Percentiles rank a stretch among this genome's conserved stretches.
These are phyloP conservation scores for Tangara arthus DNA, from an alignment of 2,797 vertebrate species.

Conservation along the genomic window DNA sequence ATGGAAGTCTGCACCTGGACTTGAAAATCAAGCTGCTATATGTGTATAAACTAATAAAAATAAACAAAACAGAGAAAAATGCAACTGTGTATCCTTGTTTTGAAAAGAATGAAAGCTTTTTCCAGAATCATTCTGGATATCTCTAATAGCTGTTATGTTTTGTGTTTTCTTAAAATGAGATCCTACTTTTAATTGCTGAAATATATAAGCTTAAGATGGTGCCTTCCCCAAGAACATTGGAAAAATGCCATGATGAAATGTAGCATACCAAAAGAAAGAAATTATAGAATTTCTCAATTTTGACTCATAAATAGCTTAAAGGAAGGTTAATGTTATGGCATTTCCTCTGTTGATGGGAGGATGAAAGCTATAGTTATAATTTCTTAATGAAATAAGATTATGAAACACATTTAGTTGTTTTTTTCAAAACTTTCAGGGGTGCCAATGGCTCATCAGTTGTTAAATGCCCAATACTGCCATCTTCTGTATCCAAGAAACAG, in stretches of 20 bases:
- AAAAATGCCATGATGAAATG: background rate
- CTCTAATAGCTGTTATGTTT: background rate
- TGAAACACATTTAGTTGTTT: background rate
- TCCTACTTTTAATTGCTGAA: background rate
- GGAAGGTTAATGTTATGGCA: background rate
- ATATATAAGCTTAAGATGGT: background rate
- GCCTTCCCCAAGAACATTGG: background rate
- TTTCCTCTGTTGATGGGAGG: background rate
- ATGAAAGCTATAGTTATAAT: background rate
- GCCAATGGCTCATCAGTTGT: background rate
- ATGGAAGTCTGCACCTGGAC: background rate
- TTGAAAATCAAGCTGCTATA: background rate
- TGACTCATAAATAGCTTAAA: background rate
- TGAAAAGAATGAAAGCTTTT: background rate
- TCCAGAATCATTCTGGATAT: background rate
- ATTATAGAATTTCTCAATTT: background rate
- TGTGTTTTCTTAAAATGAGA: background rate
- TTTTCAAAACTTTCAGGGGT: background rate
- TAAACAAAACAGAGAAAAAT: background rate
- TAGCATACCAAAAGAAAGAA: background rate
- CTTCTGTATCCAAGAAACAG: slow-evolving; percentile 21
- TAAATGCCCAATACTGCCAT: slow-evolving; percentile 55
- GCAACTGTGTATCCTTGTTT: background rate
- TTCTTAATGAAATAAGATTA: background rate
- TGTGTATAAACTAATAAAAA: background rate